Percentiles rank a stretch among this genome's conserved stretches.
Evolutionary conservation across 1,140 invertebrate genomes (phyloP).

Genomic region (Saxidomus purpurata): DNA sequence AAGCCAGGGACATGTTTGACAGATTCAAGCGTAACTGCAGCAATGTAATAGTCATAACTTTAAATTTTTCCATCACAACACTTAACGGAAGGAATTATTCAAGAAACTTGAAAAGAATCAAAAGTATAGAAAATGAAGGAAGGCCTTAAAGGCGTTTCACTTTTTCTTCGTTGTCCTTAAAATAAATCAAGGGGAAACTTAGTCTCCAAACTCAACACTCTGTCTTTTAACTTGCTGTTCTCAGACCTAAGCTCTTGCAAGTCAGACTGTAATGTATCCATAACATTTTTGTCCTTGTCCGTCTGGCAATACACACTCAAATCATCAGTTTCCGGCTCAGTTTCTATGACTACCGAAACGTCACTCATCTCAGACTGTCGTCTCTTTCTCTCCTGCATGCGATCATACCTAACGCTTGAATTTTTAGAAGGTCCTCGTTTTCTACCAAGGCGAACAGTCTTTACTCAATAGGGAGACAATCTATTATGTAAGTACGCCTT

Average conservation of each 20-base stretch:
- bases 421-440: background rate
- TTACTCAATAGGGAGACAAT: background rate
- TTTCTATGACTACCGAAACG: background rate
- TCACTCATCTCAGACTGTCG: background rate
- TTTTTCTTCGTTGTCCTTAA: constrained; percentile 4
- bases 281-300: background rate
- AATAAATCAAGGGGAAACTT: background rate
- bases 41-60: constrained; percentile 13
- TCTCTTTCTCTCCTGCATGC: background rate
- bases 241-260: background rate
- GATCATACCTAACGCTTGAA: background rate
- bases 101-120: background rate
- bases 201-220: background rate
- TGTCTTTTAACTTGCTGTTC: background rate
- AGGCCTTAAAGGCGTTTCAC: background rate
- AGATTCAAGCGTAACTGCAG: constrained; percentile 34
- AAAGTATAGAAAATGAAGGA: background rate
- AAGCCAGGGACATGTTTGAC: constrained; percentile 33
- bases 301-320: background rate
- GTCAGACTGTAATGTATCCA: background rate
- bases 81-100: background rate
- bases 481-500: background rate
- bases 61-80: background rate
- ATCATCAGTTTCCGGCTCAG: background rate
- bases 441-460: background rate